Percentiles rank a stretch among this genome's conserved stretches.
Evolutionary conservation across 2,113 vertebrate genomes (phyloP).

Genomic region (Leptosomus discolor): DNA sequence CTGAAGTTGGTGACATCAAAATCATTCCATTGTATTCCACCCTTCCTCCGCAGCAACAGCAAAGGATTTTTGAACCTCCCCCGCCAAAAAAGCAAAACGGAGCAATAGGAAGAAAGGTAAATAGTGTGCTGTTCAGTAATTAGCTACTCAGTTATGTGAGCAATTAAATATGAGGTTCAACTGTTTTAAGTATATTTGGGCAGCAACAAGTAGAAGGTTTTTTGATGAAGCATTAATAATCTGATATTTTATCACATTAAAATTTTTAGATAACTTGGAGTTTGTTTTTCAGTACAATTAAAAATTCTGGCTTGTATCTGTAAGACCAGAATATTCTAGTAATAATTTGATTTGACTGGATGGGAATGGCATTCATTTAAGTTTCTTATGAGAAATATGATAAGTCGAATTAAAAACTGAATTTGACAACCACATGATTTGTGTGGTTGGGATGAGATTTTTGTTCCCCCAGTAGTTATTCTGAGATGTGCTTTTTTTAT

Average conservation of each 20-base stretch:
- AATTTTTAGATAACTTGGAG: background rate
- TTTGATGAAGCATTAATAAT: background rate
- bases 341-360: background rate
- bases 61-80: conserved; percentile 94
- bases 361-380: background rate
- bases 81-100: conserved; percentile 92
- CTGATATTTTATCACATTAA: background rate
- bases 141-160: background rate
- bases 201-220: background rate
- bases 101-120: conserved; percentile 94
- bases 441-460: background rate
- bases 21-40: conserved; percentile 97
- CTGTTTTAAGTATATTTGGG: background rate
- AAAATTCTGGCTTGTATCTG: fast-evolving
- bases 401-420: background rate
- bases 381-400: fast-evolving
- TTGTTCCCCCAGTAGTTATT: background rate
- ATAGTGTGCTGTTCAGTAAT: background rate
- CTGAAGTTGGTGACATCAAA: conserved; percentile 95
- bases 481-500: background rate
- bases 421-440: background rate
- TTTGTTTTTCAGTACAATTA: background rate
- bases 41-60: conserved; percentile 93
- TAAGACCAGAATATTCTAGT: background rate
- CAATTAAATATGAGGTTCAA: background rate